Percentiles rank a stretch among this genome's conserved stretches.
Conservation (phyloP, 2,113 vertebrate species). For the Ophiodon elongatus region DNA sequence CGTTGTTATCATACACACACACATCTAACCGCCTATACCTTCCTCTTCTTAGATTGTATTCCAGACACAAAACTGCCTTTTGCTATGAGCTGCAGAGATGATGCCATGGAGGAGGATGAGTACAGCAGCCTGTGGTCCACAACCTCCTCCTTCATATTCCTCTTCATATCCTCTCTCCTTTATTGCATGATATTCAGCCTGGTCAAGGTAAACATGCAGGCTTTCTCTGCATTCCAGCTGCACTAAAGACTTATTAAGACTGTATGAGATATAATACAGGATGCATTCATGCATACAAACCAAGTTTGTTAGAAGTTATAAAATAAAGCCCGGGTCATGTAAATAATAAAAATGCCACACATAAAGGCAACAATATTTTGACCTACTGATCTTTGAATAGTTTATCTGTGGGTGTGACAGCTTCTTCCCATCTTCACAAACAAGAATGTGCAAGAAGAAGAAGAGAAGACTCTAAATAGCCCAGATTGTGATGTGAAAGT, state of each 20-base stretch:
- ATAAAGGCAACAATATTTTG: not conserved
- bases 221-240: not conserved
- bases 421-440: not conserved
- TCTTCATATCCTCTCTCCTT: constrained; percentile 54
- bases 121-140: constrained; percentile 59
- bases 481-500: not conserved
- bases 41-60: constrained; percentile 1
- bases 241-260: not conserved
- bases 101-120: constrained; percentile 34
- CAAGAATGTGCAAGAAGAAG: not conserved
- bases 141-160: constrained; percentile 40
- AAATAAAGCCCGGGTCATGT: not conserved
- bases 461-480: not conserved
- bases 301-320: too few species aligned
- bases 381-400: not conserved
- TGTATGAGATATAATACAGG: not conserved
- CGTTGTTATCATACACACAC: not conserved
- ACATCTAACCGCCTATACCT: constrained; percentile 24
- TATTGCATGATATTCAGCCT: constrained; percentile 53
- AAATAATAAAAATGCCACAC: not conserved
- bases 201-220: constrained; percentile 51
- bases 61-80: not conserved
- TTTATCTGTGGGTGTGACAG: not conserved
- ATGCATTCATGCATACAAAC: too few species aligned
- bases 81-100: constrained; percentile 1